Percentiles rank a stretch among this genome's conserved stretches.
These are phyloP conservation scores for Camponotus vicinus DNA, from an alignment of 1,140 invertebrate genomes.

Conservation along the genomic window DNA sequence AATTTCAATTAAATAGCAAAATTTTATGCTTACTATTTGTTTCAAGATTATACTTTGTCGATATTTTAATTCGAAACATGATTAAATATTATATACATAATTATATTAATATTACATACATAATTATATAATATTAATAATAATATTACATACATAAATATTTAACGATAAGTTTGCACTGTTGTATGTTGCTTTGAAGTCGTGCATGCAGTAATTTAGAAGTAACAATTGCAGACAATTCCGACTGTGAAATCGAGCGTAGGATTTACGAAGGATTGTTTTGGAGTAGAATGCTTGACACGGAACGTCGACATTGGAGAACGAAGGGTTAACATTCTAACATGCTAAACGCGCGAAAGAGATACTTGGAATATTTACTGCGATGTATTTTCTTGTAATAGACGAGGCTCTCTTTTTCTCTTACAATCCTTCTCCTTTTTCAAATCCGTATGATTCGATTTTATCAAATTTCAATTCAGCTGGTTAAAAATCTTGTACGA, in stretches of 20 bases:
- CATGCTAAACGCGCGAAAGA: neutral
- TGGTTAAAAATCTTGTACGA: neutral
- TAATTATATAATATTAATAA: too few relatives aligned
- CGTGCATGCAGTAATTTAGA: neutral
- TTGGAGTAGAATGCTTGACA: conserved; percentile 21
- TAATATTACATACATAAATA: neutral
- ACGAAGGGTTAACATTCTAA: neutral
- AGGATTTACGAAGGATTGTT: neutral
- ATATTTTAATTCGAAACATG: neutral
- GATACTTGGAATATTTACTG: conserved; percentile 19
- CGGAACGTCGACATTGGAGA: conserved; percentile 7
- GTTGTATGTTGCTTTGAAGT: neutral
- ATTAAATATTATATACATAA: too few relatives aligned
- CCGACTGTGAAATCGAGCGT: neutral
- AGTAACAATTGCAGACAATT: neutral
- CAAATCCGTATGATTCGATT: neutral
- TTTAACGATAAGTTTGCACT: neutral
- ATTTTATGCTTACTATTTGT: neutral
- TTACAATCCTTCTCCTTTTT: too few relatives aligned
- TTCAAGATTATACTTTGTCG: neutral
- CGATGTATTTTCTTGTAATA: neutral
- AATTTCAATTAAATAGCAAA: neutral
- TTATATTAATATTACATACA: too few relatives aligned
- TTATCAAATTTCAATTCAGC: neutral
- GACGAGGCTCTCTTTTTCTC: neutral